Base-by-base conservation (phyloP, 2,113 vertebrate species). In the Macaca mulatta region DNA sequence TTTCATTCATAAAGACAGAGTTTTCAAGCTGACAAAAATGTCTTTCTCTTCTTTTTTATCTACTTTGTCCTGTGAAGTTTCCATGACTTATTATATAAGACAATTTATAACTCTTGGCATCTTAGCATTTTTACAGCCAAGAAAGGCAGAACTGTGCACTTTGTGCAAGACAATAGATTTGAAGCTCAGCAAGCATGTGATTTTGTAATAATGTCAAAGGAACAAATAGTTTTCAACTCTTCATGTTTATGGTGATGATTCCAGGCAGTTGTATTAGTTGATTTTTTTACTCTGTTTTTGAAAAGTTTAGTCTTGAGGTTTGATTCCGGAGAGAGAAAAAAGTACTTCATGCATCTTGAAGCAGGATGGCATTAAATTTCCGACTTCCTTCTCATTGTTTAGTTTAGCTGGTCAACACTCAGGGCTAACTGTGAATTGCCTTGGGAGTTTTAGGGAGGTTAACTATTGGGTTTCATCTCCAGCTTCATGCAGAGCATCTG, bases 401-500 rank as follows among this genome's bases (percentile, higher is more conserved):
- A 95, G 59, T 97, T 98, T 98, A 98, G 97, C 93, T 91, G 96
- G 89, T 30, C 50, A 72, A 84, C 45, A 86, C 87, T 78, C 70
- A 55, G 45, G 79, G 64, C 50, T 87, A 43, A 81, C 89, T 16
- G 61, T 91, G 75, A 94, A 86, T 48, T 67, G 97, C 55, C 97
- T 95, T 96, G 97, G 93, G 97, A 97, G 55, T 81, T 96, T 87
- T 87, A 57, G 59, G 89, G 93, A 97, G 82, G 81, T 94, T 97
- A 97, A 78, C 72, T 92, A 94, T 96, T 97, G 95, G 83, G 95
- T 98, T 97, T 98, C 96, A 0, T 86, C 96, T 48, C 80, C 16
- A 92, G 83, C 90, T 92, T 92, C 97, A 97, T 70, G 90, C 67
- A 97, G 97, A 97, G 97, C 98, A 99, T 98, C 98, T 99, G 98